Conservation (phyloP, 1,140 invertebrate genomes). For the honey bee (Apis mellifera) region DNA sequence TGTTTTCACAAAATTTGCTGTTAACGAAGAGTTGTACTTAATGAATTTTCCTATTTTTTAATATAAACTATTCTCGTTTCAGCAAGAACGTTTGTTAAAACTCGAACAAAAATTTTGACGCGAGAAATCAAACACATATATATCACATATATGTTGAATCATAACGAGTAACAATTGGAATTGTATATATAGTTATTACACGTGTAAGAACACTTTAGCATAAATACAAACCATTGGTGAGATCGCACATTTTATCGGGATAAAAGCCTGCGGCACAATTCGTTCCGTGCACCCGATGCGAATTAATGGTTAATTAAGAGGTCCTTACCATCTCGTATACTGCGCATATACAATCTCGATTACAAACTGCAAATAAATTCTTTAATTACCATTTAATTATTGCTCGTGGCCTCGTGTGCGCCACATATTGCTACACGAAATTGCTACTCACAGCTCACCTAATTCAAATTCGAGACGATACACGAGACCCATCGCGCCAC, state of each 20-base stretch:
- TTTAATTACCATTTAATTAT: constrained; percentile 47
- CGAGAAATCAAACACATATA: too few species aligned
- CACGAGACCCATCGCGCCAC: neutral
- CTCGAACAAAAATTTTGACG: too few species aligned
- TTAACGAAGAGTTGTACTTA: too few species aligned
- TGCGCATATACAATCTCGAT: neutral
- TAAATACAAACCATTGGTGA: neutral
- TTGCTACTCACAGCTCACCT: neutral
- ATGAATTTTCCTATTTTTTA: too few species aligned
- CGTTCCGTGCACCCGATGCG: neutral
- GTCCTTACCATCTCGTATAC: neutral
- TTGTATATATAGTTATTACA: neutral
- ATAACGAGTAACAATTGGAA: neutral
- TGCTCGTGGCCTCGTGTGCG: neutral
- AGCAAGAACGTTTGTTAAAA: too few species aligned
- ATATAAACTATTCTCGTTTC: too few species aligned
- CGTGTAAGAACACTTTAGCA: neutral
- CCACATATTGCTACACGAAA: neutral
- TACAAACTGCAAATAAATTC: constrained; percentile 10
- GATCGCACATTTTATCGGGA: neutral
- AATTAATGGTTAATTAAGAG: constrained; percentile 36
- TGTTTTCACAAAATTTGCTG: too few species aligned
- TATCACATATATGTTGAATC: too few species aligned
- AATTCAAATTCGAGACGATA: constrained; percentile 15
- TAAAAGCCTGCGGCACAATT: neutral